A percentile compares a stretch with the other conserved stretches of the same genome.
These are phyloP conservation scores for Drosophila tripunctata DNA, from an alignment of 2,888 invertebrate species.

Conservation along the genomic window DNA sequence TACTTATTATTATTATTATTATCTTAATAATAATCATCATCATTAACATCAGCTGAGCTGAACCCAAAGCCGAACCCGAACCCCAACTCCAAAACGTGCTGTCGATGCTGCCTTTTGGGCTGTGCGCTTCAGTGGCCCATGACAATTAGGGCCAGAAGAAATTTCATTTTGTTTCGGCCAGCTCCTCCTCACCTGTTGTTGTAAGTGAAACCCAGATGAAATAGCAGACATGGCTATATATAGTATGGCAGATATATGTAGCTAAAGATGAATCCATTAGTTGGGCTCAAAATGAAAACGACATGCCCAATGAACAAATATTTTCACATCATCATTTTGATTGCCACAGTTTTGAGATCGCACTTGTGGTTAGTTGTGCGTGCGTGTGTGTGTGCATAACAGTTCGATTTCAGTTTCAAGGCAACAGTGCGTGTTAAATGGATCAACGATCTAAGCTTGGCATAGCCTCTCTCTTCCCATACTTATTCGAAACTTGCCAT, in stretches of 20 bases:
- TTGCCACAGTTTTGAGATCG: slow-evolving; percentile 59
- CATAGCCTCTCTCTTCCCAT: slow-evolving; percentile 10
- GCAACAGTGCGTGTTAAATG: slow-evolving; percentile 73
- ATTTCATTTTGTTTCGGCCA: slow-evolving; percentile 45
- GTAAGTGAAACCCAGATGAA: slow-evolving; percentile 55
- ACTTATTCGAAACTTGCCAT: too few relatives aligned
- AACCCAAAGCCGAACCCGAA: too few relatives aligned
- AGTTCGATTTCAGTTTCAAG: slow-evolving; percentile 69
- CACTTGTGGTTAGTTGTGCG: slow-evolving; percentile 17
- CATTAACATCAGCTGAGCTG: slow-evolving; percentile 14
- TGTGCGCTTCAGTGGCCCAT: slow-evolving; percentile 73
- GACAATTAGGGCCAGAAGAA: slow-evolving; percentile 70
- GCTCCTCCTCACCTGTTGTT: slow-evolving; percentile 51
- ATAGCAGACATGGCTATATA: neutral
- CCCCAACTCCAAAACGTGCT: too few relatives aligned
- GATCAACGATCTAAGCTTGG: slow-evolving; percentile 68
- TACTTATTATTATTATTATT: slow-evolving; percentile 22
- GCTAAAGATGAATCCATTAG: slow-evolving; percentile 54
- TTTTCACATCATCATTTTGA: slow-evolving; percentile 77
- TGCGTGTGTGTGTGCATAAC: slow-evolving; percentile 10
- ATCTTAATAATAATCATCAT: slow-evolving; percentile 52
- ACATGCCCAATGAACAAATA: slow-evolving; percentile 69
- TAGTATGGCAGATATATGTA: too few relatives aligned
- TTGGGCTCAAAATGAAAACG: slow-evolving; percentile 44
- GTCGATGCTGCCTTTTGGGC: slow-evolving; percentile 30